Evolutionary conservation across 2,113 vertebrate genomes (phyloP), one percentile per base, ranked within the genome.

Genomic region (Mellivora capensis): DNA sequence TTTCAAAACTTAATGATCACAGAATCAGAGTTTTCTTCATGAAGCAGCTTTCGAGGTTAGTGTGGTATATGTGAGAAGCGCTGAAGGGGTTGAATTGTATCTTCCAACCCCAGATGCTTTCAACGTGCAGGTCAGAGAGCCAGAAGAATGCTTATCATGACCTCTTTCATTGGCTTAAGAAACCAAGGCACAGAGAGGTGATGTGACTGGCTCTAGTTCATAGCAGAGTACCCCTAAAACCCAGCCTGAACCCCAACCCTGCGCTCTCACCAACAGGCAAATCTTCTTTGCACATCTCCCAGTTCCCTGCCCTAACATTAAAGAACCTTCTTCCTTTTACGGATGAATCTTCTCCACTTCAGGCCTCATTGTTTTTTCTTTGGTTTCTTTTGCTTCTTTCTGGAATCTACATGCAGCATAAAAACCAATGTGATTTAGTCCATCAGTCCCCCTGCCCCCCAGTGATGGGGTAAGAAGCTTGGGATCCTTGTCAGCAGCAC

Each of bases 371-470:
- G 27, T 72, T 76, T 29, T 44, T 67, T 67, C 94, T 39, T 34
- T 54, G 17, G 9, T 52, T 90, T 57, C 64, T 57, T 91, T 91
- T 27, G 49, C 62, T 57, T 27, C 8, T 76, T 87, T 81, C 31
- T 76, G 59, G 80, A 77, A n/a, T 84, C 71, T 37, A 17, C 37
- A 27, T 79, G 85, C 62, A 52, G 44, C 29, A 37, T 54, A 61
- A 72, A 42, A 52, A 4, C 39, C 20, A 79, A 20, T 42, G 9
- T 71, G 15, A 44, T 69, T 69, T 39, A 67, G 39, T 64, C 59
- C 27, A 3, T 42, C 11, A 14, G 13, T 37, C 12, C 21, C 11
- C 12, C 29, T 13, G 9, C 42, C 7, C 0, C 9, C 4, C 1
- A 47, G 18, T 7, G 31, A 8, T 54, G 59, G 31, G 57, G 27